phyloP scores from a whole-genome alignment of 2,888 invertebrate species.

The Rotaria socialis region DNA sequence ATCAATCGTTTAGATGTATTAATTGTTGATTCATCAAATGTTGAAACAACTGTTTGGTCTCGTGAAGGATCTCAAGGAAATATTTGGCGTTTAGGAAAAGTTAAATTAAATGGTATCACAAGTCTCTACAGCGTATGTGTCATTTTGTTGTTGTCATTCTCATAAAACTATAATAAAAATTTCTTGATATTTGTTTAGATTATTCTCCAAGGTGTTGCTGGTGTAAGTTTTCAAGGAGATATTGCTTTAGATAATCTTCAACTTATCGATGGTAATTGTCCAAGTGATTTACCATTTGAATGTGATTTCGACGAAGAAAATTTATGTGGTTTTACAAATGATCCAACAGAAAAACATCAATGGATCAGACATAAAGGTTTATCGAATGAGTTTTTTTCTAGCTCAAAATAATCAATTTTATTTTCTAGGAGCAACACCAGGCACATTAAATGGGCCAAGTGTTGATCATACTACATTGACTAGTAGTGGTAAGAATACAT shows the following conservation, averaged over 20 bases:
- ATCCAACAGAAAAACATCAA: conserved; percentile 14
- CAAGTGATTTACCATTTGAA: conserved; percentile 14
- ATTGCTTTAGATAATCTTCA: conserved; percentile 46
- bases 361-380: conserved; percentile 43
- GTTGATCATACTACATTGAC: conserved; percentile 53
- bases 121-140: not conserved
- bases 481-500: conserved; percentile 49
- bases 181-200: not conserved
- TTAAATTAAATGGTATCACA: conserved; percentile 39
- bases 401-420: not conserved
- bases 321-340: conserved; percentile 46
- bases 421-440: conserved; percentile 39
- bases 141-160: not conserved
- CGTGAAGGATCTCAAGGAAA: conserved; percentile 52
- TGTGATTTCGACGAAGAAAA: conserved; percentile 47
- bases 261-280: conserved; percentile 43
- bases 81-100: conserved; percentile 51
- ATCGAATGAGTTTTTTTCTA: too few relatives aligned
- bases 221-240: not conserved
- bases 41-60: conserved; percentile 50
- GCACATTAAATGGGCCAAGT: conserved; percentile 51
- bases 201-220: conserved; percentile 20
- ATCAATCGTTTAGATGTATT: conserved; percentile 47
- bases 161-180: not conserved
- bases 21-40: conserved; percentile 39